These are phyloP conservation scores for Diabrotica virgifera DNA, from an alignment of 1,140 invertebrate species.

Conservation along the genomic window DNA sequence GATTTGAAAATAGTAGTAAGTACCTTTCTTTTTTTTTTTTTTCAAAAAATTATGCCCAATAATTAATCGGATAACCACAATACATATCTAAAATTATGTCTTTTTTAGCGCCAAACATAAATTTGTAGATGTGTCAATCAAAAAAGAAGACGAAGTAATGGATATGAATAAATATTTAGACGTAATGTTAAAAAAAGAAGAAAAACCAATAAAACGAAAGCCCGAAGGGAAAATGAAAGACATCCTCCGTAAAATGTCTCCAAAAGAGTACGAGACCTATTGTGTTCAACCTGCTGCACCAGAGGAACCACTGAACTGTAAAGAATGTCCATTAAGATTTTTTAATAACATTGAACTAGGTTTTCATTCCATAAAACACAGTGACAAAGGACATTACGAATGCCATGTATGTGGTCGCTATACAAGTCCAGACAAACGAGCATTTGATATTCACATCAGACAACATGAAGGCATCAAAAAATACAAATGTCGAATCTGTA, in stretches of 20 bases:
- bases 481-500: constrained; percentile 65
- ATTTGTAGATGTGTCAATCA: no score
- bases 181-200: not conserved
- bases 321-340: constrained; percentile 38
- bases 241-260: not conserved
- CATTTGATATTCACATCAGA: constrained; percentile 39
- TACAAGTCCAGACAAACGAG: constrained; percentile 47
- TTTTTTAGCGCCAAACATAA: no score
- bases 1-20: no score
- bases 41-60: no score
- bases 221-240: no score
- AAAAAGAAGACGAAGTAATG: no score
- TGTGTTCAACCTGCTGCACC: constrained; percentile 49
- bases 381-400: constrained; percentile 41
- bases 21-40: no score
- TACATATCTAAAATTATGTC: no score
- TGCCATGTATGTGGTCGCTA: constrained; percentile 49
- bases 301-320: constrained; percentile 39
- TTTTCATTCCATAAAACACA: constrained; percentile 43
- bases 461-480: constrained; percentile 73
- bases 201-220: no score
- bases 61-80: no score
- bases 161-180: no score
- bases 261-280: not conserved
- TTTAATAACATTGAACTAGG: constrained; percentile 38